Conservation (phyloP, 2,113 vertebrate species). For the Corythornis vintsioides region DNA sequence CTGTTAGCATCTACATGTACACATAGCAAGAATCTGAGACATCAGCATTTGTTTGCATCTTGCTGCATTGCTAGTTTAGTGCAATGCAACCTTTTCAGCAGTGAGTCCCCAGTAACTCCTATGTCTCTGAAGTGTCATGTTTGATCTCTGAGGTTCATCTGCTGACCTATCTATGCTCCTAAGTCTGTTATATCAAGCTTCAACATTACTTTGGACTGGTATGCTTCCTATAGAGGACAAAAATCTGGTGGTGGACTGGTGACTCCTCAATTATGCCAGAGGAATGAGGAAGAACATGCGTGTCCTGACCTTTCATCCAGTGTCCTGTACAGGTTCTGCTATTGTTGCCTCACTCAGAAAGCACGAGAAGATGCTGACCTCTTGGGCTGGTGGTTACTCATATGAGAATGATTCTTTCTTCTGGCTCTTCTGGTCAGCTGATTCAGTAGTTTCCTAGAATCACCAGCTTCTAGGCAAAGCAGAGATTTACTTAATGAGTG, state of each 20-base stretch:
- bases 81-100: background rate
- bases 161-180: background rate
- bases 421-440: background rate
- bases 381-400: background rate
- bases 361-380: background rate
- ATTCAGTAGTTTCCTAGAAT: background rate
- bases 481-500: background rate
- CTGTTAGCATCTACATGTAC: background rate
- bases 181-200: background rate
- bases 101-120: background rate
- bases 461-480: background rate
- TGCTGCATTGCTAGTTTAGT: background rate
- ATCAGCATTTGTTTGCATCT: background rate
- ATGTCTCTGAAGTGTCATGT: background rate
- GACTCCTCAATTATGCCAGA: background rate
- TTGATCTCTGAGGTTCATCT: background rate
- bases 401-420: background rate
- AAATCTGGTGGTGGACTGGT: background rate
- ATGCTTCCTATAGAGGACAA: background rate
- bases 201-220: background rate
- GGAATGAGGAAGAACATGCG: background rate
- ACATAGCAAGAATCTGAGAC: background rate
- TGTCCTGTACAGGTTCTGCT: background rate
- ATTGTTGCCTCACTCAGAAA: background rate
- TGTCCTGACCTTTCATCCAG: background rate